Evolutionary conservation across 2,888 invertebrate genomes (phyloP).

Genomic region (Ormyrus thymus): DNA sequence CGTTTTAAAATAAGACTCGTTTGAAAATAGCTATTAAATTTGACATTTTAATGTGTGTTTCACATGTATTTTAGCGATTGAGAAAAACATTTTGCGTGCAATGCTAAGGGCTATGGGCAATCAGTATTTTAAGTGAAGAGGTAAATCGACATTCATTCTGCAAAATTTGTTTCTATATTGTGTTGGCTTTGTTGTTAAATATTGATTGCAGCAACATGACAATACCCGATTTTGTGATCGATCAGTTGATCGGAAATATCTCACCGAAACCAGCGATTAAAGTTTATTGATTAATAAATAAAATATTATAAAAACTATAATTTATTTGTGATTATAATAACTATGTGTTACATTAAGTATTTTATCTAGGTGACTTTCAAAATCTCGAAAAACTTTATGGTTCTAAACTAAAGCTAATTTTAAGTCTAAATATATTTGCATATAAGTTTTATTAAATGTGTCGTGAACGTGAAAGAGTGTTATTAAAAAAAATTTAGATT

Average conservation of each 20-base stretch:
- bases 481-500: too few species aligned
- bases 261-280: constrained; percentile 29
- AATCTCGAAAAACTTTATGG: background rate
- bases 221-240: constrained; percentile 68
- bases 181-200: constrained; percentile 59
- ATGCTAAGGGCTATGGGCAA: constrained; percentile 47
- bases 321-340: constrained; percentile 23
- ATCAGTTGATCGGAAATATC: constrained; percentile 35
- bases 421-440: too few species aligned
- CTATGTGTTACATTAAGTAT: constrained; percentile 30
- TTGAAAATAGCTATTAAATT: constrained; percentile 11
- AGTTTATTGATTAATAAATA: constrained; percentile 32
- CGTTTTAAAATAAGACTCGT: constrained; percentile 3
- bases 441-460: too few species aligned
- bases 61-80: constrained; percentile 10
- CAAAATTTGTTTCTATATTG: constrained; percentile 51
- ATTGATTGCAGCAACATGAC: constrained; percentile 65
- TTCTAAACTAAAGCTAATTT: background rate
- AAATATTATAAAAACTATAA: constrained; percentile 12
- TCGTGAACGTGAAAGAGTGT: too few species aligned
- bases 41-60: constrained; percentile 32
- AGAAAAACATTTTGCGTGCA: constrained; percentile 30
- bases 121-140: constrained; percentile 42
- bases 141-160: constrained; percentile 23
- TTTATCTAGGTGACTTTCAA: constrained; percentile 23